These are phyloP conservation scores for Microctonus brassicae DNA, from an alignment of 2,888 invertebrate species.

Conservation along the genomic window DNA sequence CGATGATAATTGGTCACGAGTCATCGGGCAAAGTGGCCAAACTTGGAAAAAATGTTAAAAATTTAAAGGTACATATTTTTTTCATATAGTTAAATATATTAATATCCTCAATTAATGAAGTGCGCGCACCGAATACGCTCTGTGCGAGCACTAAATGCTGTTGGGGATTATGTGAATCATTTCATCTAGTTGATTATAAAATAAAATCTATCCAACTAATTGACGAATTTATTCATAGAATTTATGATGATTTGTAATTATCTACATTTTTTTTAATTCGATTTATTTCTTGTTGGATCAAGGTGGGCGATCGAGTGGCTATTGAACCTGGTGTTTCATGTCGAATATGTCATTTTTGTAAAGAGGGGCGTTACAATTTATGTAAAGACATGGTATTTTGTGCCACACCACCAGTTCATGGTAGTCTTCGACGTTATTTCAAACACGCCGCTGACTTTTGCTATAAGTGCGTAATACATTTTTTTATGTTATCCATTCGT, in stretches of 20 bases:
- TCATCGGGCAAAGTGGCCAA: slow-evolving; percentile 85
- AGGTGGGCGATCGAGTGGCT: slow-evolving; percentile 89
- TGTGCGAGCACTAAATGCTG: too few species aligned
- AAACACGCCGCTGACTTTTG: slow-evolving; percentile 93
- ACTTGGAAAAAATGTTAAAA: slow-evolving; percentile 80
- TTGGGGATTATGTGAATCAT: too few species aligned
- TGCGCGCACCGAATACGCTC: too few species aligned
- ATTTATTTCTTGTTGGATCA: not conserved
- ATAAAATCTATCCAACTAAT: too few species aligned
- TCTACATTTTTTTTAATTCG: not conserved
- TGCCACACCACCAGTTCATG: slow-evolving; percentile 95
- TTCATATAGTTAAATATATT: not conserved
- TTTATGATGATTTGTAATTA: not conserved
- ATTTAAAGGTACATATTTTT: slow-evolving; percentile 73
- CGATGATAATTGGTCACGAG: slow-evolving; percentile 97
- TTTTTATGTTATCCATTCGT: not conserved
- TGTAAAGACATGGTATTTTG: slow-evolving; percentile 90
- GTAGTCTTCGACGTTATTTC: slow-evolving; percentile 88
- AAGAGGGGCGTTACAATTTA: slow-evolving; percentile 90
- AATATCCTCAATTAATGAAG: too few species aligned
- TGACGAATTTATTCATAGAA: too few species aligned
- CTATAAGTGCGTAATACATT: slow-evolving; percentile 76
- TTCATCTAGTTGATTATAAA: too few species aligned
- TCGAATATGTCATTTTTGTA: slow-evolving; percentile 86
- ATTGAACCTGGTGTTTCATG: slow-evolving; percentile 96